Base-by-base conservation (phyloP, 2,888 invertebrate genomes). In the Cerastis leucographa region DNA sequence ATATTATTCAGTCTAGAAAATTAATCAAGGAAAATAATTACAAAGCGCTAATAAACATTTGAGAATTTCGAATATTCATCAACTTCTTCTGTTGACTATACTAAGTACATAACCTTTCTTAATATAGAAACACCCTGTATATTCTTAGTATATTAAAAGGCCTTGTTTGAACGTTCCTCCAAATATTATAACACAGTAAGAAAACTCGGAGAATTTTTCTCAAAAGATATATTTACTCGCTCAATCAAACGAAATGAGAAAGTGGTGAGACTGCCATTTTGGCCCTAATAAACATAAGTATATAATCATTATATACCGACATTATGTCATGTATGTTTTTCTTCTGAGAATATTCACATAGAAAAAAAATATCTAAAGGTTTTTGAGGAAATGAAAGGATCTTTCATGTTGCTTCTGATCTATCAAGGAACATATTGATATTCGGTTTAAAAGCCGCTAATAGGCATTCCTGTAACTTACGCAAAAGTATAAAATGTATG, bases 181-280 rank as follows among this genome's bases (percentile, higher is more conserved):
- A 84, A 82, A 82, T 78, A 78, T 74, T 83, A 68, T 71, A 59
- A 64, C 51, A 59, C 40, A 22, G 44, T n/a, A 71, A 64, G 71
- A 68, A 78, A 78, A 67, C 64, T 74, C 9, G 0, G 19, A 68
- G 71, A 83, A 74, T 69, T 74, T 12, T 9, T 79, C 61, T 67
- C 59, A 66, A 84, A 82, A 71, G 40, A 79, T 79, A 84, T 84
- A 81, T 78, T 83, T 67, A 64, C 76, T 81, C 17, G 7, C 14
- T 59, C n/a, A 61, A 76, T 81, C 65, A 69, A 81, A 76, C 22
- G 46, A 59, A 69, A 65, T 42, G 65, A 54, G 64, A 35, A 64
- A 68, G n/a, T 75, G 64, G 11, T 59, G 8, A 51, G 44, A 65
- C 25, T 42, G 35, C 17, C 29, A 35, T 68, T 68, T 64, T 73